Base-by-base conservation (phyloP, 1,140 invertebrate species). In the Ectropis grisescens region DNA sequence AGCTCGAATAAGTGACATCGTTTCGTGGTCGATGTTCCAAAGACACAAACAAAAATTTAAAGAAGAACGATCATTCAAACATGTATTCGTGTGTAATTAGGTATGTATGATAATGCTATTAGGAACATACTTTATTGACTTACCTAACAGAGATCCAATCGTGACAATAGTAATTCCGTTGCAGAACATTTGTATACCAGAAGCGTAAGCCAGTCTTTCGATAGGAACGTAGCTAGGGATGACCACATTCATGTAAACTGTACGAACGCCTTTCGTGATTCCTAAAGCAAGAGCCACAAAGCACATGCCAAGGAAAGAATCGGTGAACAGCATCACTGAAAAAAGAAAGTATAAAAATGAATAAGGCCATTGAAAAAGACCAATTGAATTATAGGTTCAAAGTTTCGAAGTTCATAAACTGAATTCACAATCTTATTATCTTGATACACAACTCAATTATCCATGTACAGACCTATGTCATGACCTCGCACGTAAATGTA, bases 221-320 rank as follows among this genome's bases (percentile, higher is more conserved):
- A 89, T 49, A 0, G 87, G 84, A 4, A 91, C 87, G 50, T 89
- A 86, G 56, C 83, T 87, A 1, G 89, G 88, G 40, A 91, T 87
- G 2, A 91, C 85, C 2, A 90, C 65, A 2, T 86, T 83, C 61
- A 89, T 87, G 52, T 89, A 91, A 0, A 91, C 89, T 24, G 89
- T 87, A 34, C 89, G 78, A 10, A 90, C 70, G 0, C 89, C 89
- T 71, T 91, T 91, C 15, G 87, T 85, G 1, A 90, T 67, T 4
- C 90, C 90, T 19, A 91, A 66, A 1, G 59, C 69, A 0, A 84
- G 31, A 1, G 71, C 71, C 2, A 84, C 81, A 12, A 76, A 53
- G 2, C 84, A 5, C 70, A 83, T 76, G 1, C 66, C 69, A 11
- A 37, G 53, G 31, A 81, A 85, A 2, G 71, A 60, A 9, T 64